Evolutionary conservation across 2,888 invertebrate genomes (phyloP).

Genomic region (Papilio protenor): DNA sequence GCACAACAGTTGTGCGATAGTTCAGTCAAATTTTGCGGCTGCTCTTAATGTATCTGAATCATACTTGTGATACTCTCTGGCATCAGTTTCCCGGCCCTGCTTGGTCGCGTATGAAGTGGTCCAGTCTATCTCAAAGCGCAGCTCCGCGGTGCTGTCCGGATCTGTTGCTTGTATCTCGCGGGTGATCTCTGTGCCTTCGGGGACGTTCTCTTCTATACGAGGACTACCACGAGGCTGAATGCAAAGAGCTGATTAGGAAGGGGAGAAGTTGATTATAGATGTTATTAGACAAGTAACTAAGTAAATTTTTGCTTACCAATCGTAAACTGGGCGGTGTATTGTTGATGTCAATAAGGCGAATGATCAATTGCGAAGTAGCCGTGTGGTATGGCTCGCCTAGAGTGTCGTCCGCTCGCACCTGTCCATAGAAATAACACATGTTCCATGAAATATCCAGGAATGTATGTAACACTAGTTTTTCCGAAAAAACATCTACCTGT

Average conservation of each 20-base stretch:
- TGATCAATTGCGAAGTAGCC: conserved; percentile 82
- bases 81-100: conserved; percentile 74
- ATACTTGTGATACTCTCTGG: conserved; percentile 57
- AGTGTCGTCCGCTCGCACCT: conserved; percentile 79
- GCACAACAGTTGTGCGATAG: no score
- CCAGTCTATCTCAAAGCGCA: conserved; percentile 86
- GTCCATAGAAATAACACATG: background rate
- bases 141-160: conserved; percentile 83
- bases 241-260: background rate
- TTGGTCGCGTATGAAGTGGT: conserved; percentile 83
- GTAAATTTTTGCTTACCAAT: conserved; percentile 75
- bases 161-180: conserved; percentile 82
- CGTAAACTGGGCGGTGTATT: conserved; percentile 88
- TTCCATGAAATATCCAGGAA: background rate
- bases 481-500: conserved; percentile 63
- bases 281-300: background rate
- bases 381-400: conserved; percentile 74
- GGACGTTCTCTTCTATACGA: conserved; percentile 83
- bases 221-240: conserved; percentile 76
- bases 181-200: conserved; percentile 67
- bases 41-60: background rate
- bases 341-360: conserved; percentile 88
- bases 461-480: background rate
- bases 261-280: background rate
- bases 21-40: no score